These are phyloP conservation scores for Drosophila sproati DNA, from an alignment of 1,140 invertebrate species.

Conservation along the genomic window DNA sequence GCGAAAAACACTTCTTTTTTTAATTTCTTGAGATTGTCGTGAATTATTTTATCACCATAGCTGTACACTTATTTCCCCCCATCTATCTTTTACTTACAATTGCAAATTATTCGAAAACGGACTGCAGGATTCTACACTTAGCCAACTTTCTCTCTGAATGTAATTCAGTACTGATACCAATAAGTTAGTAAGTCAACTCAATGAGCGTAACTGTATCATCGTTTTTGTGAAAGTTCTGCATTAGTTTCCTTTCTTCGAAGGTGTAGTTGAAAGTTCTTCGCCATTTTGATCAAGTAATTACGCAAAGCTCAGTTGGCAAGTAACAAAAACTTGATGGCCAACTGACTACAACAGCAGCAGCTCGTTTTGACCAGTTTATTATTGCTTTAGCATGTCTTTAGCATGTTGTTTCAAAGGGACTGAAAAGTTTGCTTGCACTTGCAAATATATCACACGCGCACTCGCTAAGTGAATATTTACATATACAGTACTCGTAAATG, in stretches of 20 bases:
- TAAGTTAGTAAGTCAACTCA: slow-evolving; percentile 22
- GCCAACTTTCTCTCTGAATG: not conserved
- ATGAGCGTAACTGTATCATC: slow-evolving; percentile 9
- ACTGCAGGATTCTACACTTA: too few relatives aligned
- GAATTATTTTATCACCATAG: too few relatives aligned
- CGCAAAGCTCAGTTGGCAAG: slow-evolving; percentile 27
- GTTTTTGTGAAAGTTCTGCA: not conserved
- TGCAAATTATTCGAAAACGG: too few relatives aligned
- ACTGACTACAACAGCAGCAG: slow-evolving; percentile 34
- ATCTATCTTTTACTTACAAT: too few relatives aligned
- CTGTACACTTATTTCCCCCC: too few relatives aligned
- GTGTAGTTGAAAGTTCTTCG: slow-evolving; percentile 11
- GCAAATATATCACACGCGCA: slow-evolving; percentile 20
- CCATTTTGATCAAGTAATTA: slow-evolving; percentile 59
- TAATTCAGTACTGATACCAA: not conserved
- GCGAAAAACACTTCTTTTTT: too few relatives aligned
- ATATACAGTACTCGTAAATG: not conserved
- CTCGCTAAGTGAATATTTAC: slow-evolving; percentile 17
- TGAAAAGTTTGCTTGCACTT: slow-evolving; percentile 38
- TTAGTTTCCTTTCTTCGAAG: not conserved
- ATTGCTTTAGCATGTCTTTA: slow-evolving; percentile 33
- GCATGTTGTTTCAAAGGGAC: slow-evolving; percentile 44
- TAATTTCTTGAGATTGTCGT: too few relatives aligned
- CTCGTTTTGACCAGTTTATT: slow-evolving; percentile 37
- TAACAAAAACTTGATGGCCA: slow-evolving; percentile 57